Conservation (phyloP, 2,797 vertebrate genomes). For the Chelidonichthys spinosus region DNA sequence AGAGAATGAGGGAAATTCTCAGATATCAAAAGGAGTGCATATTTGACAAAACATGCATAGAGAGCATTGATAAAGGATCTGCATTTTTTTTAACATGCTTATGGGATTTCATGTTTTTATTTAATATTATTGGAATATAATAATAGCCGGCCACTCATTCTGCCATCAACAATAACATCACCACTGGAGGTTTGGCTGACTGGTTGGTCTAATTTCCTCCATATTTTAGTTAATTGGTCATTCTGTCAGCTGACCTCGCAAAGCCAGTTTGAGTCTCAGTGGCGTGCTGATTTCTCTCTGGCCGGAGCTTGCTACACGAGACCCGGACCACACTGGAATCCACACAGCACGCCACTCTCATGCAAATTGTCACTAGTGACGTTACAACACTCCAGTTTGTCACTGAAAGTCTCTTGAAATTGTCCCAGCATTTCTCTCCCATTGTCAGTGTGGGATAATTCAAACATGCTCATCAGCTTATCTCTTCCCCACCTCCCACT, state of each 20-base stretch:
- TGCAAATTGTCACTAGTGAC: constrained; percentile 56
- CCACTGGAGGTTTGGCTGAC: constrained; percentile 12
- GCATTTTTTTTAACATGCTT: constrained; percentile 11
- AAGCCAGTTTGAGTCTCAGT: constrained; percentile 38
- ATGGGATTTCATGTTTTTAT: constrained; percentile 8
- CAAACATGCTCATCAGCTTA: constrained; percentile 75
- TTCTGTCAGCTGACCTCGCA: constrained; percentile 62
- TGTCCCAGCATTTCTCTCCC: constrained; percentile 55
- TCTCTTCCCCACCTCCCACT: constrained; percentile 72
- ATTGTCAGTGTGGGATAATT: constrained; percentile 66
- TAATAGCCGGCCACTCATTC: constrained; percentile 3
- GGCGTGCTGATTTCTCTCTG: constrained; percentile 52
- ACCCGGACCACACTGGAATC: constrained; percentile 32
- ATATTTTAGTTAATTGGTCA: constrained; percentile 42
- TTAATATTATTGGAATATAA: background rate
- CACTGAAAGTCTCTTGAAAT: constrained; percentile 58
- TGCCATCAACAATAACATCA: constrained; percentile 1
- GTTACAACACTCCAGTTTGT: constrained; percentile 69
- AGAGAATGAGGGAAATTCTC: constrained; percentile 64
- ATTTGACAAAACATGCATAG: constrained; percentile 45
- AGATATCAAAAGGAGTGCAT: constrained; percentile 68
- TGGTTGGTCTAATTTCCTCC: constrained; percentile 1
- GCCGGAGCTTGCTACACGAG: constrained; percentile 27
- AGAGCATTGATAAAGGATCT: constrained; percentile 6
- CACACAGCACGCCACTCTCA: constrained; percentile 36